A percentile compares a stretch with the other conserved stretches of the same genome.
Evolutionary conservation across 1,140 invertebrate species (phyloP).

Genomic region (Melitaea cinxia): DNA sequence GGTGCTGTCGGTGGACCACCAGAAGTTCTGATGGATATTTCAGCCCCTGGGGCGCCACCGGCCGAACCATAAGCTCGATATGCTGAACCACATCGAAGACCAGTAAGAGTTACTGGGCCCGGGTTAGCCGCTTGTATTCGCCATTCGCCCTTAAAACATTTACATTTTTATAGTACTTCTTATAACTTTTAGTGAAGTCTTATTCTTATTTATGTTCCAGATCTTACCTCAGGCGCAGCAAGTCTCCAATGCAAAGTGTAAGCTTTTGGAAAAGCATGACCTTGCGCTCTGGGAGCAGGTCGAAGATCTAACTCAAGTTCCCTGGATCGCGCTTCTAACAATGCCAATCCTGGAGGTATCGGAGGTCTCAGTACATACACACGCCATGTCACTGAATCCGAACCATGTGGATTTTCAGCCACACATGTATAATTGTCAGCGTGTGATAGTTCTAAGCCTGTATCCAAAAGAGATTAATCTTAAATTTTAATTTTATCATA

Average conservation of each 20-base stretch:
- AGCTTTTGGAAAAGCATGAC: conserved; percentile 67
- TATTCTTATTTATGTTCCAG: too few species aligned
- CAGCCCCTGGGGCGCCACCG: conserved; percentile 69
- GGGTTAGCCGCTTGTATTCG: conserved; percentile 63
- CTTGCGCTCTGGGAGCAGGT: conserved; percentile 73
- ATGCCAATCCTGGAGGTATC: conserved; percentile 83
- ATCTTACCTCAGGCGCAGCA: conserved; percentile 65
- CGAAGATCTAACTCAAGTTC: conserved; percentile 85
- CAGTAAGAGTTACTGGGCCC: conserved; percentile 59
- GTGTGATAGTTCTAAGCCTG: conserved; percentile 82
- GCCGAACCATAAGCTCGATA: conserved; percentile 70
- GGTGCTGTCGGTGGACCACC: conserved; percentile 71
- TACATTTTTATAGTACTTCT: neutral
- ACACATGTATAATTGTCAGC: conserved; percentile 93
- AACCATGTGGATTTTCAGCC: conserved; percentile 92
- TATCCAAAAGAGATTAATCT: conserved; percentile 13
- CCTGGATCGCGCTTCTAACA: conserved; percentile 84
- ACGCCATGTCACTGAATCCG: conserved; percentile 90
- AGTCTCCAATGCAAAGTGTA: conserved; percentile 72
- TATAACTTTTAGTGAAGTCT: too few species aligned
- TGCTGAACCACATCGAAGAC: conserved; percentile 70
- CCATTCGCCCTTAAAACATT: conserved; percentile 67
- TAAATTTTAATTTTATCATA: neutral
- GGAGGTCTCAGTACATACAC: conserved; percentile 90
- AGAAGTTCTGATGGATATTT: conserved; percentile 68